These are phyloP conservation scores for Drosophila buzzatii DNA, from an alignment of 2,888 invertebrate species.

Conservation along the genomic window DNA sequence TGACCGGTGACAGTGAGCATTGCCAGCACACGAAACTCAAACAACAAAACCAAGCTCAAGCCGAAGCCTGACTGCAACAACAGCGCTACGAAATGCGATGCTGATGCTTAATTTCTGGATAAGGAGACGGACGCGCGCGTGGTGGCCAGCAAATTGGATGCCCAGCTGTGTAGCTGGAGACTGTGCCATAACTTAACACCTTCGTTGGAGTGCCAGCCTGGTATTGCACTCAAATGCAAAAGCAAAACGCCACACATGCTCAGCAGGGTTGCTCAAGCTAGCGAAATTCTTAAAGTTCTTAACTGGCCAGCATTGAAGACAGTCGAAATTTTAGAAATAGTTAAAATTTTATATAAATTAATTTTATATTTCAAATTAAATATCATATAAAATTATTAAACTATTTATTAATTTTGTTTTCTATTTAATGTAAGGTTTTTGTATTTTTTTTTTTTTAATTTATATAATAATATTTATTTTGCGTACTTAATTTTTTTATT, in stretches of 20 bases:
- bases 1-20: constrained; percentile 34
- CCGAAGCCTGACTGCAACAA: constrained; percentile 28
- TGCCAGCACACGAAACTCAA: constrained; percentile 22
- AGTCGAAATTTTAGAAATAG: not conserved
- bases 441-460: no score
- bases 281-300: not conserved
- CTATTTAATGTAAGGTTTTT: not conserved
- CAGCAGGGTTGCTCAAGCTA: constrained; percentile 46
- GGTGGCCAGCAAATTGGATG: constrained; percentile 74
- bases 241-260: constrained; percentile 29
- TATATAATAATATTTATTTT: no score
- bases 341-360: not conserved
- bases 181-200: constrained; percentile 80
- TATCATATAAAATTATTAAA: not conserved
- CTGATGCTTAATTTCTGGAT: constrained; percentile 70
- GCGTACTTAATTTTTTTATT: no score
- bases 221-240: constrained; percentile 52
- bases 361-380: not conserved
- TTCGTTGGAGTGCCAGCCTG: constrained; percentile 58
- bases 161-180: constrained; percentile 72
- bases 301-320: no score
- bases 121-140: constrained; percentile 40
- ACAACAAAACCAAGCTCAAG: constrained; percentile 8
- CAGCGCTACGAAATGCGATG: constrained; percentile 70
- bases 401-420: not conserved